A percentile compares a stretch with the other conserved stretches of the same genome.
phyloP scores from a whole-genome alignment of 2,797 vertebrate species.

The Falco naumanni region DNA sequence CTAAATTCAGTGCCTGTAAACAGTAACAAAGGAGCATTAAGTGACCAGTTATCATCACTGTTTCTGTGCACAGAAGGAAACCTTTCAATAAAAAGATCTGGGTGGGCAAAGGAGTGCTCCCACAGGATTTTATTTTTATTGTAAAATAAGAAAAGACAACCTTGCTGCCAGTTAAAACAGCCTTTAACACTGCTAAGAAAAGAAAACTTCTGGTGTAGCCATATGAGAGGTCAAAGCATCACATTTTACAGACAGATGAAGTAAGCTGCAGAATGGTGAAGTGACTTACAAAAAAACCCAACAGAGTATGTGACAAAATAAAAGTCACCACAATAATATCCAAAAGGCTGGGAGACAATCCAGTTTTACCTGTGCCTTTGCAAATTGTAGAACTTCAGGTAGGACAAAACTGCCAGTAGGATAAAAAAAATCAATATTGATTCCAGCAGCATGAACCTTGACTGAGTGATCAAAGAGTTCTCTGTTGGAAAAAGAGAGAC shows the following conservation, averaged over 20 bases:
- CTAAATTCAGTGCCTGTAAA: neutral
- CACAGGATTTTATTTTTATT: neutral
- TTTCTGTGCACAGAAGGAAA: neutral
- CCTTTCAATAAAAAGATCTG: neutral
- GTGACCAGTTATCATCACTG: neutral
- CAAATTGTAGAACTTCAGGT: constrained; percentile 86
- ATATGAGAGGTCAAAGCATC: neutral
- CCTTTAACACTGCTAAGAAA: neutral
- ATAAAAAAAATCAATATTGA: constrained; percentile 92
- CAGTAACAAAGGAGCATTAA: neutral
- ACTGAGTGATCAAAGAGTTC: constrained; percentile 92
- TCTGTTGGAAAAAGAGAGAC: constrained; percentile 76
- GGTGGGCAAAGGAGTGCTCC: neutral
- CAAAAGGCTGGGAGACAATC: neutral
- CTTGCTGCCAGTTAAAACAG: neutral
- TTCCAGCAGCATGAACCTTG: constrained; percentile 93
- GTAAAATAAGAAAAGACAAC: neutral
- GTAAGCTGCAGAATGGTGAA: neutral
- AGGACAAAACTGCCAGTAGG: constrained; percentile 87
- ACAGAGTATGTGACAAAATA: neutral
- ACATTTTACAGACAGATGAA: neutral
- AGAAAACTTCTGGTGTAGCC: neutral
- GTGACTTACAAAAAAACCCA: neutral
- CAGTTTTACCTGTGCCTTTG: constrained; percentile 79
- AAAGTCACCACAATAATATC: neutral